Evolutionary conservation across 2,888 invertebrate species (phyloP).

Genomic region (Ophion ventricosus): DNA sequence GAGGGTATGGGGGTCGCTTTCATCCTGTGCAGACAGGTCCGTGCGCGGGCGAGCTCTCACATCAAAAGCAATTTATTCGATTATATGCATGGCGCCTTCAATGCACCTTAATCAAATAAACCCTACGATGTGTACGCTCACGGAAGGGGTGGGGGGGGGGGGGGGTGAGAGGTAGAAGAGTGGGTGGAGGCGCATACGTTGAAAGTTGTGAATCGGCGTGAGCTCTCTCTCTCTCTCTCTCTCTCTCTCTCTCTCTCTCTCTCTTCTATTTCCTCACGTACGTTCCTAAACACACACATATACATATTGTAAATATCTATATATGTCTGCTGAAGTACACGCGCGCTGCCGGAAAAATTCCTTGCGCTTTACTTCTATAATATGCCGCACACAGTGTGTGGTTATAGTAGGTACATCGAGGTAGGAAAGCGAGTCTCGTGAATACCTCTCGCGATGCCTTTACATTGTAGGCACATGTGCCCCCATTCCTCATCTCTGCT

Average conservation of each 20-base stretch:
- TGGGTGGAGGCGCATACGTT: constrained; percentile 54
- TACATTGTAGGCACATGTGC: constrained; percentile 54
- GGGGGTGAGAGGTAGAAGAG: constrained; percentile 58
- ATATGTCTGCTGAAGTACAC: constrained; percentile 53
- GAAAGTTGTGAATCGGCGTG: constrained; percentile 71
- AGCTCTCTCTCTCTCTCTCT: constrained; percentile 28
- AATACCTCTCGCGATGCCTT: constrained; percentile 55
- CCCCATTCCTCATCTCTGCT: background rate
- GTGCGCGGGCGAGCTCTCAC: constrained; percentile 70
- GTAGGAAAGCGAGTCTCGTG: constrained; percentile 55
- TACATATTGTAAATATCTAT: constrained; percentile 41
- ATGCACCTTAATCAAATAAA: constrained; percentile 79
- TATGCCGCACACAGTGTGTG: constrained; percentile 46
- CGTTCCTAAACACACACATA: constrained; percentile 42
- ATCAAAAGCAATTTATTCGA: constrained; percentile 80
- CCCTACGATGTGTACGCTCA: constrained; percentile 67
- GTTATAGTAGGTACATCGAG: constrained; percentile 49
- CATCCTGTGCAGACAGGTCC: constrained; percentile 69
- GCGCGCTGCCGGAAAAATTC: constrained; percentile 64
- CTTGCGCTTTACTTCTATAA: constrained; percentile 60
- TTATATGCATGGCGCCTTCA: constrained; percentile 79
- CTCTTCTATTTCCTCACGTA: constrained; percentile 50
- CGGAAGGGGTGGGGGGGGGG: constrained; percentile 54
- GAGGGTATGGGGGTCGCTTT: constrained; percentile 69
- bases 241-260: constrained; percentile 24